Evolutionary conservation across 2,113 vertebrate genomes (phyloP), one percentile per base, ranked within the genome.

Genomic region (Platysternon megacephalum): DNA sequence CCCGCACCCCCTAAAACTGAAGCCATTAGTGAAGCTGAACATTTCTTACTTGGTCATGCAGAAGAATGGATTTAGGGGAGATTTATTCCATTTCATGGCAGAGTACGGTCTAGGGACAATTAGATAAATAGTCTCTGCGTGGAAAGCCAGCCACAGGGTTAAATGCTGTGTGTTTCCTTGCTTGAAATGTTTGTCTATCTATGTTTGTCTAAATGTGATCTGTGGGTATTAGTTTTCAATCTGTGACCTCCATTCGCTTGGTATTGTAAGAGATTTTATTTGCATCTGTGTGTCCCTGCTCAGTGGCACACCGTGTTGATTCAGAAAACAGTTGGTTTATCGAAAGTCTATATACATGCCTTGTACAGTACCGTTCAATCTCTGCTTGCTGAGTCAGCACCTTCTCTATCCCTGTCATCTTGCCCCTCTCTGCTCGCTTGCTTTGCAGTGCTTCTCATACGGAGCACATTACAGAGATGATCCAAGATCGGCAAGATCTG

Each of bases 331-430:
- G 53, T 39, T 28, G 22, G 26, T 78, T 78, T 46, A 28, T 46
- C 26, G 6, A 12, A 46, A 46, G 24, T 46, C 0, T 19, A 5
- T 0, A 0, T 53, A 17, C n/a, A 48, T 19, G 24, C 16, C 10
- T n/a, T 55, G 51, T 13, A 74, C 1, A 1, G 0, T 39, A 21
- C 0, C 17, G 8, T 2, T 0, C 16, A 13, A 39, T n/a, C n/a
- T 17, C 19, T 8, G 0, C 24, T 24, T 76, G 42, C 42, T 28
- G 42, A 19, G 22, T 39, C 56, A 83, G 44, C 0, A 1, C 6
- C 46, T 32, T 55, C 5, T 17, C 24, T 32, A 16, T 9, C 26
- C 17, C 65, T 72, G 19, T 72, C n/a, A 72, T 39, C n/a, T 72
- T 39, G 65, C 19, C 65, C 39, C n/a, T 68, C 35, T 21, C 65